Evolutionary conservation across 2,797 vertebrate genomes (phyloP).

Genomic region (Peromyscus aztecus): DNA sequence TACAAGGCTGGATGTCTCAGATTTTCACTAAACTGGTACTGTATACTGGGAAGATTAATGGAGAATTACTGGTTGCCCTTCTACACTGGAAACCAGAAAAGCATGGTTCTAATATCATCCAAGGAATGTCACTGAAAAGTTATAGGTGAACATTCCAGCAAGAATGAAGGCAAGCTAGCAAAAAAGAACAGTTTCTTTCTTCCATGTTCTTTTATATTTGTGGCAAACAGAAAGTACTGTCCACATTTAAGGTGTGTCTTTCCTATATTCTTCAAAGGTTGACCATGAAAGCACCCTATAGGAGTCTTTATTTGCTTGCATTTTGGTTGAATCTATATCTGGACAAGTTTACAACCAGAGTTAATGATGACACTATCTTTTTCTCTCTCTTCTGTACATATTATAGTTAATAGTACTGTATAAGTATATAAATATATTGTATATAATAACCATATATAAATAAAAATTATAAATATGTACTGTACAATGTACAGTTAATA

Average conservation of each 20-base stretch:
- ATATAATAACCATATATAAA: no score
- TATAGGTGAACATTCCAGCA: background rate
- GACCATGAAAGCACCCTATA: background rate
- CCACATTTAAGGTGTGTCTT: background rate
- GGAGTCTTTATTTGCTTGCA: background rate
- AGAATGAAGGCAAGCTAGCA: background rate
- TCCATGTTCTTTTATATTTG: background rate
- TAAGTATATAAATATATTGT: no score
- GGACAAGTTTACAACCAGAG: background rate
- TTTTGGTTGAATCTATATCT: background rate
- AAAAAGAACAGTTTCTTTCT: background rate
- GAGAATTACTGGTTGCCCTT: background rate
- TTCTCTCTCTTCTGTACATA: no score
- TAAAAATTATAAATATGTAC: no score
- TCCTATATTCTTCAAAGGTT: background rate
- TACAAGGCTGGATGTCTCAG: background rate
- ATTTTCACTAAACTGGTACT: background rate
- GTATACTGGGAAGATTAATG: background rate
- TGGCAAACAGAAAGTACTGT: background rate
- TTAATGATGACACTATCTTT: background rate
- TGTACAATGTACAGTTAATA: no score
- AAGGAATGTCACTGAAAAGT: background rate
- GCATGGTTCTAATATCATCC: background rate
- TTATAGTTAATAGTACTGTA: no score
- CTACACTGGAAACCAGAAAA: background rate